phyloP scores from a whole-genome alignment of 2,888 invertebrate species.

The Ischnus inquisitorius region DNA sequence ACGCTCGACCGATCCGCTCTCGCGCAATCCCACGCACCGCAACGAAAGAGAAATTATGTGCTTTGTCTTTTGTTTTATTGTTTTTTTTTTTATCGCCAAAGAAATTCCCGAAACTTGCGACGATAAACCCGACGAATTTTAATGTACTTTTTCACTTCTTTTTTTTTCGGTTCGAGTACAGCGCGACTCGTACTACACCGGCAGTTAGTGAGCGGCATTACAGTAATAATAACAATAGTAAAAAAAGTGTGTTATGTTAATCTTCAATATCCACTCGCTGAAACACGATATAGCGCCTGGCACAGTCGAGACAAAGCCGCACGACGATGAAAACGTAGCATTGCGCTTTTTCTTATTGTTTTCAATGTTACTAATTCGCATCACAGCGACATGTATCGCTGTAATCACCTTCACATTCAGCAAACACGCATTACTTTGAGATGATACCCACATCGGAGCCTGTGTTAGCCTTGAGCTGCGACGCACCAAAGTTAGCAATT shows the following conservation, averaged over 20 bases:
- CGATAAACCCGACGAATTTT: constrained; percentile 3
- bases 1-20: constrained; percentile 50
- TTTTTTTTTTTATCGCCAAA: constrained; percentile 9
- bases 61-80: background rate
- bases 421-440: constrained; percentile 1
- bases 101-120: constrained; percentile 32
- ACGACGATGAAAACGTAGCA: constrained; percentile 36
- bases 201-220: constrained; percentile 50
- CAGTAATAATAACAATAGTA: constrained; percentile 8
- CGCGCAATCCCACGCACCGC: constrained; percentile 35
- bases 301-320: constrained; percentile 56
- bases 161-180: constrained; percentile 30
- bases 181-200: constrained; percentile 22
- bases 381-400: constrained; percentile 21
- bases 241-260: constrained; percentile 27
- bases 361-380: constrained; percentile 22
- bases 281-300: constrained; percentile 37
- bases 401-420: constrained; percentile 15
- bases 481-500: constrained; percentile 22
- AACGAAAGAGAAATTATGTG: constrained; percentile 29
- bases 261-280: constrained; percentile 47
- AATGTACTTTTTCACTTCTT: constrained; percentile 1
- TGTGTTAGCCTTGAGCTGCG: constrained; percentile 40
- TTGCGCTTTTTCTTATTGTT: constrained; percentile 8
- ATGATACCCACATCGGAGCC: constrained; percentile 25